A percentile compares a stretch with the other conserved stretches of the same genome.
phyloP scores from a whole-genome alignment of 2,113 vertebrate genomes.

The Gymnobelideus leadbeateri region DNA sequence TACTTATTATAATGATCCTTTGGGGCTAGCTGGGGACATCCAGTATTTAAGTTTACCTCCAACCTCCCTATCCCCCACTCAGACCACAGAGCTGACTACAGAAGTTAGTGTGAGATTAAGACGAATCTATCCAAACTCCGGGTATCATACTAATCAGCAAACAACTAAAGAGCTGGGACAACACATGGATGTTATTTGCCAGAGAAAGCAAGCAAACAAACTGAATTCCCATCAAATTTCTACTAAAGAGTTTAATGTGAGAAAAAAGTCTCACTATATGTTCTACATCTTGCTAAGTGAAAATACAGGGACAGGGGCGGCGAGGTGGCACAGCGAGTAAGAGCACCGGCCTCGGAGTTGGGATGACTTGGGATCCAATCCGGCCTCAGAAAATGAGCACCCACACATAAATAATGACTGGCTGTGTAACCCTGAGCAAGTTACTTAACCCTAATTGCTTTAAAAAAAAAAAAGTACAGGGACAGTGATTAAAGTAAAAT shows the following conservation, averaged over 20 bases:
- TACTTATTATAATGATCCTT: conserved; percentile 18
- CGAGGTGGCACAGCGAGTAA: too few species aligned
- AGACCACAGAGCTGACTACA: not conserved
- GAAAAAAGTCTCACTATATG: not conserved
- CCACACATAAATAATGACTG: too few species aligned
- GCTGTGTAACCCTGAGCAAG: too few species aligned
- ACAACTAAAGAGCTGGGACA: conserved; percentile 20
- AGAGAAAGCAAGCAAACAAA: not conserved
- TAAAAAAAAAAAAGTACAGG: conserved; percentile 20
- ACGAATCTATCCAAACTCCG: conserved; percentile 3
- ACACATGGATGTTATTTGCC: not conserved
- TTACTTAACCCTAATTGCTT: too few species aligned
- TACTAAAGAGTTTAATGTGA: not conserved
- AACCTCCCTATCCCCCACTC: not conserved
- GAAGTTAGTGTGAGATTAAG: not conserved
- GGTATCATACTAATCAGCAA: not conserved
- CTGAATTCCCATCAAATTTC: not conserved
- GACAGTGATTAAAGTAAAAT: not conserved
- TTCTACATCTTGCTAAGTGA: not conserved
- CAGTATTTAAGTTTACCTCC: not conserved
- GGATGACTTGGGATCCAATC: too few species aligned
- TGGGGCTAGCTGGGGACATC: conserved; percentile 10
- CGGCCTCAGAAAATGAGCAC: too few species aligned
- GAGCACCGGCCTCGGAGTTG: too few species aligned
- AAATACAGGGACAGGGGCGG: conserved; percentile 24